These are phyloP conservation scores for Choloepus didactylus DNA, from an alignment of 2,797 vertebrate species.

Conservation along the genomic window DNA sequence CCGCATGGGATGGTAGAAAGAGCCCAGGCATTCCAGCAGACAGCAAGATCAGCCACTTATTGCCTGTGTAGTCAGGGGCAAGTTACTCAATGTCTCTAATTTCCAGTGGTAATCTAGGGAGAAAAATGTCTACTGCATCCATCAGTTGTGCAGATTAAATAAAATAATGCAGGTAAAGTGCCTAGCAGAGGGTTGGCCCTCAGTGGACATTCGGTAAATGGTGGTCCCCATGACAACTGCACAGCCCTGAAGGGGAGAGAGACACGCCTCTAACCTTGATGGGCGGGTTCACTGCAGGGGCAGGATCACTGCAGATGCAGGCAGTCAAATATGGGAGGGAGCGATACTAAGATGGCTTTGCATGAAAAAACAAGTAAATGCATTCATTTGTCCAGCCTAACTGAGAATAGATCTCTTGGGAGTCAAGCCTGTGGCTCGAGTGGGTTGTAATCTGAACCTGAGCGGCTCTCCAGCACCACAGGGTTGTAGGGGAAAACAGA, in stretches of 20 bases:
- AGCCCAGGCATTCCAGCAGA: not conserved
- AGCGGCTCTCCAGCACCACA: not conserved
- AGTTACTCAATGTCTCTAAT: not conserved
- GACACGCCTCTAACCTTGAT: not conserved
- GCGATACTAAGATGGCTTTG: not conserved
- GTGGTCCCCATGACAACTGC: not conserved
- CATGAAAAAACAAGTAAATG: slow-evolving; percentile 52
- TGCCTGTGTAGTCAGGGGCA: not conserved
- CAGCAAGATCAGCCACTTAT: not conserved
- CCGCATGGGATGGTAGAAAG: not conserved
- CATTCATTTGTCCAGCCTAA: slow-evolving; percentile 59
- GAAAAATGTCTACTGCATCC: not conserved
- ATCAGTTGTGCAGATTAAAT: not conserved
- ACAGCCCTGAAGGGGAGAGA: not conserved
- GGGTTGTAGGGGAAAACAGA: slow-evolving; percentile 40
- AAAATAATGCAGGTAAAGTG: not conserved
- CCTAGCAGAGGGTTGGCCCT: not conserved
- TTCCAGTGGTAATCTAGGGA: not conserved
- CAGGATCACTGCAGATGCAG: not conserved
- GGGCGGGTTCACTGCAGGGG: not conserved
- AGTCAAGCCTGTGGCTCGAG: not conserved
- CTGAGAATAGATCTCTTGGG: slow-evolving; percentile 2
- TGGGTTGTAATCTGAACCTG: slow-evolving; percentile 57
- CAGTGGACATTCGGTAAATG: not conserved
- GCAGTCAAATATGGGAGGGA: not conserved